Conservation (phyloP, 2,888 invertebrate species). For the Philereme transversata region DNA sequence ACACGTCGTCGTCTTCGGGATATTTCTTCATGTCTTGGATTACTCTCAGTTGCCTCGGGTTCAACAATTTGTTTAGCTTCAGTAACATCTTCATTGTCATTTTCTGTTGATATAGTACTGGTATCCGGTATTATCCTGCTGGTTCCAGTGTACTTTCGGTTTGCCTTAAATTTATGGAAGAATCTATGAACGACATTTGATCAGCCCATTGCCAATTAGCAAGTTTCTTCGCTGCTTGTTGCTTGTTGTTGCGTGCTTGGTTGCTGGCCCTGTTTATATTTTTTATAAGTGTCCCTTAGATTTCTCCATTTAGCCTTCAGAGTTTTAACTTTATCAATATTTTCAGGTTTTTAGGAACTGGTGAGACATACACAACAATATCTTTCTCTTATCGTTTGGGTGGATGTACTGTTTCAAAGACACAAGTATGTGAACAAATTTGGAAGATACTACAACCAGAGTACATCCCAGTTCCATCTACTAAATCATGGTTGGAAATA, state of each 20-base stretch:
- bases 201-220: conserved; percentile 1
- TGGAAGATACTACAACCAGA: conserved; percentile 4
- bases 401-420: conserved; percentile 6
- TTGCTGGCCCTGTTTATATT: not conserved
- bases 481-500: conserved; percentile 6
- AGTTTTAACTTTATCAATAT: conserved; percentile 9
- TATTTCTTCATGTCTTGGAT: not conserved
- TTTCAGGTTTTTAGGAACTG: conserved; percentile 2
- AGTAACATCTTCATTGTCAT: not conserved
- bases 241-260: conserved; percentile 1
- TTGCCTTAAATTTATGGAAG: not conserved
- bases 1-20: not conserved
- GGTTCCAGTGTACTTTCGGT: conserved; percentile 3
- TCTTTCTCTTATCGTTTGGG: conserved; percentile 10
- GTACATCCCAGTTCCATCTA: conserved; percentile 5
- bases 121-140: conserved; percentile 6
- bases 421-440: conserved; percentile 6
- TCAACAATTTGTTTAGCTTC: not conserved
- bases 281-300: conserved; percentile 2
- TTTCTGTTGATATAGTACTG: conserved; percentile 1
- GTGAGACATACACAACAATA: conserved; percentile 5
- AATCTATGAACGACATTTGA: conserved; percentile 2
- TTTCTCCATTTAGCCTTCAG: conserved; percentile 7
- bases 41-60: not conserved
- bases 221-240: conserved; percentile 2